Base-by-base conservation (phyloP, 2,797 vertebrate species). In the Argentina silus region DNA sequence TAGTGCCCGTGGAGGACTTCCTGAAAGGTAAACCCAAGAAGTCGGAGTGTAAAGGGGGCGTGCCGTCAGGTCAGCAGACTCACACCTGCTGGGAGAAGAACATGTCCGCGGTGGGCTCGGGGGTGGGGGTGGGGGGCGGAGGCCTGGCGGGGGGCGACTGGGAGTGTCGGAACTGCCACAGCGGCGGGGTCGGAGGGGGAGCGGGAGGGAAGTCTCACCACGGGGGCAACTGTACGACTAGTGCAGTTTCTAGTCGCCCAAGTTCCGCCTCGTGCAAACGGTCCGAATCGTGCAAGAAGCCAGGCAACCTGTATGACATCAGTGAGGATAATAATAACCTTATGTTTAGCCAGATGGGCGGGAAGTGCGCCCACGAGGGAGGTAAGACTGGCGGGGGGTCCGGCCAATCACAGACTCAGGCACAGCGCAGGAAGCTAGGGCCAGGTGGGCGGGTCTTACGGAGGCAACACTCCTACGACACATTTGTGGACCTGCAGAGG, bases 381-480 rank as follows among this genome's bases (percentile, higher is more conserved):
- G 65, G 60, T 3, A 56, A 44, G 48, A 19, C 50, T 5, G 44
- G 53, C 6, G 72, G 61, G 17, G 66, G 50, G 14, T 70, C 70
- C 87, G 77, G 19, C 75, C 91, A 92, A 67, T 76, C 90, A 53
- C 94, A 89, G 81, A 91, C 91, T 84, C 94, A 93, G 85, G 88
- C 81, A 75, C 93, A 94, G 84, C 93, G 92, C 80, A 92, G 93
- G 81, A 94, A 94, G 85, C 82, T 92, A 70, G 93, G 93, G 65
- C 92, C 93, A 6, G 97, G 93, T 14, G 95, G 98, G 79, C 96
- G 95, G 93, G 97, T 97, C 70, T 94, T 60, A 60, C 57, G 57
- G 70, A 95, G 98, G 87, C 98, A 99, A 82, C 98, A 99, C 90
- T 99, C 98, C 17, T 99, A 99, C 0, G 98, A 99, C 90, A 98